Evolutionary conservation across 1,140 invertebrate genomes (phyloP), one percentile per base, ranked within the genome.

Genomic region (Araneus ventricosus): DNA sequence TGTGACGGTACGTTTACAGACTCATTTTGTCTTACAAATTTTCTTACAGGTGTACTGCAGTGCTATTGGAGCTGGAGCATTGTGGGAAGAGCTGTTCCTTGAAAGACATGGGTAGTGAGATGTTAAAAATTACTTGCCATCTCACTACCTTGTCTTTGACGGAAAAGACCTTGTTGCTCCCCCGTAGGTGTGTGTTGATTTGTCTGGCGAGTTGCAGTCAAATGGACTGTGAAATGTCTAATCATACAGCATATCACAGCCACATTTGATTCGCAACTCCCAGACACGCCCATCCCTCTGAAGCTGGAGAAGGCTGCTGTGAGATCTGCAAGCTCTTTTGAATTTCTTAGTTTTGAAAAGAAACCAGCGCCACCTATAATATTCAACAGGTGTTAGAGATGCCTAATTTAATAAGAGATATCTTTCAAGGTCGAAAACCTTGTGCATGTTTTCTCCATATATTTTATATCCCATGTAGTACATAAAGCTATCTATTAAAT

Each of bases 61-160:
- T 45, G 17, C 5, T 10, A n/a, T 37, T 27, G 75, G n/a, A 84
- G 22, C 5, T n/a, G 45, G 22, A 84, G 4, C n/a, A 17, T 30
- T 10, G 10, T 52, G 2, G n/a, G 24, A 61, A 45, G 67, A 52
- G 39, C 30, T 90, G 37, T 93, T 94, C 88, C 95, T 94, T 96
- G 96, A 96, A 96, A 96, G 96, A 96, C 96, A 96, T 96, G 96
- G 96, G 96, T 96, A 96, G 96, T 96, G 96, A 96, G 96, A 96
- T 96, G 96, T 95, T 75, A 27, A 52, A 52, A 20, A 4, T 79
- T 39, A 20, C 52, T 70, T 52, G 80, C 93, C 96, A 95, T 95
- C 96, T 96, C 96, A 95, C 96, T 96, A 96, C 95, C 95, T 95
- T 96, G 96, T 94, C 94, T 94, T 94, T 94, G 94, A 94, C 93